Conservation (phyloP, 2,888 invertebrate genomes). For the Ichneumon xanthorius region DNA sequence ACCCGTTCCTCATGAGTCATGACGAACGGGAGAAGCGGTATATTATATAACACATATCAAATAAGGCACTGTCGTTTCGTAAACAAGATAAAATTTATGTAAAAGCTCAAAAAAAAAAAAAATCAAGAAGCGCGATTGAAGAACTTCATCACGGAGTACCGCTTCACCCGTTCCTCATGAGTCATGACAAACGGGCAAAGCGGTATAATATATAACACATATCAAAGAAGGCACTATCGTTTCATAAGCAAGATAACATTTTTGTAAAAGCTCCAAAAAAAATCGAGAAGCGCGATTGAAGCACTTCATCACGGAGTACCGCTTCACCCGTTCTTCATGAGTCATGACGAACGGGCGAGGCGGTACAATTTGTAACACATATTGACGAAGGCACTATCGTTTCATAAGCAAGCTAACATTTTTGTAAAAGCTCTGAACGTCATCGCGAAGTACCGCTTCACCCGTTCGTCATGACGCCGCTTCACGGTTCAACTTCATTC, state of each 20-base stretch:
- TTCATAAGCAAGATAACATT: neutral
- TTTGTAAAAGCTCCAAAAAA: neutral
- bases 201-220: neutral
- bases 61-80: neutral
- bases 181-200: no score
- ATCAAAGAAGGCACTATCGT: neutral
- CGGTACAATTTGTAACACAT: no score
- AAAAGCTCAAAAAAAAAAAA: neutral
- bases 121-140: constrained; percentile 16
- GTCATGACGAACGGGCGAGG: no score
- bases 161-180: no score
- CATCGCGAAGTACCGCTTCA: constrained; percentile 11
- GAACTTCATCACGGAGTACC: neutral
- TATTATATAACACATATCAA: neutral
- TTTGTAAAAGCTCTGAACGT: neutral
- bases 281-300: no score
- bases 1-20: no score
- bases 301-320: no score
- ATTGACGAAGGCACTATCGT: no score
- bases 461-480: neutral
- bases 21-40: no score
- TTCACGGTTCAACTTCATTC: no score
- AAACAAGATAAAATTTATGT: neutral
- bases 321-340: no score
- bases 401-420: no score